A percentile compares a stretch with the other conserved stretches of the same genome.
These are phyloP conservation scores for Oxyteleia sp. DNA, from an alignment of 2,888 invertebrate species.

Conservation along the genomic window DNA sequence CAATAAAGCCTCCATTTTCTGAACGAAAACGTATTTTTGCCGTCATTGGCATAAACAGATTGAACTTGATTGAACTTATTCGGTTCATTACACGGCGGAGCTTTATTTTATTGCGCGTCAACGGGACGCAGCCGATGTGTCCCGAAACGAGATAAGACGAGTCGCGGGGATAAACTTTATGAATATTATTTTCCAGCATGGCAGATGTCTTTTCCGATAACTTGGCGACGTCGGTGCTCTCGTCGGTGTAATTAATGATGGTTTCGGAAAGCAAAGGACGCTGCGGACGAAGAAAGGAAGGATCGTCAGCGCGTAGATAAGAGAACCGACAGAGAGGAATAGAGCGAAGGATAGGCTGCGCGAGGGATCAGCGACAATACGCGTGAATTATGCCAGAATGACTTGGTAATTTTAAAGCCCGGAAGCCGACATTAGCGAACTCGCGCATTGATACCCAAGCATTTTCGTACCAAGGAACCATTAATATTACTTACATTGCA, in stretches of 20 bases:
- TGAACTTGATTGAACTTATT: conserved; percentile 46
- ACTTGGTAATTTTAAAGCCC: conserved; percentile 87
- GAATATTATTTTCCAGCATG: conserved; percentile 87
- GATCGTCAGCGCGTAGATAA: conserved; percentile 64
- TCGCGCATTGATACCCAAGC: conserved; percentile 85
- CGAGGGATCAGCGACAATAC: conserved; percentile 84
- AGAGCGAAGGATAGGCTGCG: conserved; percentile 35
- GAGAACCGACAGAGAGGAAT: conserved; percentile 43
- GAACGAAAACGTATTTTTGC: background rate
- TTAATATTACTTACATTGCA: conserved; percentile 87
- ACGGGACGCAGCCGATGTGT: conserved; percentile 37
- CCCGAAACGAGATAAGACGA: conserved; percentile 72
- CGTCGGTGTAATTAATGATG: conserved; percentile 86
- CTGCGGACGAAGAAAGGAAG: conserved; percentile 61
- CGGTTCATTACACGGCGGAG: conserved; percentile 53
- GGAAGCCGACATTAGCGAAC: conserved; percentile 86
- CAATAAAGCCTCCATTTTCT: conserved; percentile 16
- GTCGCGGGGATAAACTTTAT: conserved; percentile 84
- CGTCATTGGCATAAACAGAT: conserved; percentile 40
- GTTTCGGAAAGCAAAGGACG: conserved; percentile 72
- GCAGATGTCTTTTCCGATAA: conserved; percentile 87
- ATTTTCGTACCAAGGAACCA: conserved; percentile 82
- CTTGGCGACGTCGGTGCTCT: conserved; percentile 81
- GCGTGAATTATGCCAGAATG: conserved; percentile 87
- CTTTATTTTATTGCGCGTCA: conserved; percentile 63